Base-by-base conservation (phyloP, 2,113 vertebrate species). In the Pimephales promelas region DNA sequence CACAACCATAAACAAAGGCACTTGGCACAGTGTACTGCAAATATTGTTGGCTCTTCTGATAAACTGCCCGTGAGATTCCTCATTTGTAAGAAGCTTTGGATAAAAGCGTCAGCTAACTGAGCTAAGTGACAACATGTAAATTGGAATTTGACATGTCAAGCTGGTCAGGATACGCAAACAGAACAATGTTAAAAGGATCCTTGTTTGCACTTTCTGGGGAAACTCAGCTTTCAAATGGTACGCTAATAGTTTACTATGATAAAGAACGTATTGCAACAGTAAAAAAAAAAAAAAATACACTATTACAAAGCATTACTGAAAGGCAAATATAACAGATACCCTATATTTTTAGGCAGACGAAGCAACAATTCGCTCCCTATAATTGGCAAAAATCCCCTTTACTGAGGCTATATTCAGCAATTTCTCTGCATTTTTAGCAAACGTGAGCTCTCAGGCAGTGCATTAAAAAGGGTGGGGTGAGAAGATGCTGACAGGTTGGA, bases 401-500 rank as follows among this genome's bases (percentile, higher is more conserved):
- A 49, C 45, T 9, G 16, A 71, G 71, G 73, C 61, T 81, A 70
- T 40, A 71, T 84, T 57, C 45, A 70, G 83, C 83, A 26, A 54
- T 52, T 83, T 54, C 70, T n/a, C 36, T n/a, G n/a, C n/a, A n/a
- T n/a, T n/a, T n/a, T n/a, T n/a, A n/a, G 9, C 78, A 66, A 76
- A 75, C 45, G 75, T 54, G 66, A 62, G 64, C 54, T 72, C 26
- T 78, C 52, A 79, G 57, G 57, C 47, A 83, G 16, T 76, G 72
- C 70, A 81, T 83, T 88, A 77, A 49, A 24, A 24, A 45, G 57
- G n/a, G 62, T 40, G 81, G 49, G 62, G 40, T 59, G 49, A 77
- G 54, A 85, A 85, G 76, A 74, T 88, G 84, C 87, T 84, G 87
- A 85, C 84, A 72, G 75, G 45, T 86, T 62, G 82, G 62, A 83